These are phyloP conservation scores for Aix galericulata DNA, from an alignment of 2,113 vertebrate genomes.

Conservation along the genomic window DNA sequence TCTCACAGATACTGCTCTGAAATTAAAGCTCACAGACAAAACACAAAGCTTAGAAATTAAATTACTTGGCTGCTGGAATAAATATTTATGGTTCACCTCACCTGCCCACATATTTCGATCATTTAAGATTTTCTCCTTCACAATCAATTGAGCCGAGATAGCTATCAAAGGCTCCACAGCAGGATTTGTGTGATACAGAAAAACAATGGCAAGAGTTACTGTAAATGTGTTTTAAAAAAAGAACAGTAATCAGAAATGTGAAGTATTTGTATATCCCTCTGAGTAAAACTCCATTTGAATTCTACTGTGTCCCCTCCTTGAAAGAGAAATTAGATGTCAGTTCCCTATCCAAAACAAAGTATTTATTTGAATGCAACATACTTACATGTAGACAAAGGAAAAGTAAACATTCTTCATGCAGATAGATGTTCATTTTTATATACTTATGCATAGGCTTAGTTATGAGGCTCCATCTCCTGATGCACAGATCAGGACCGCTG, in stretches of 20 bases:
- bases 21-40: constrained; percentile 9
- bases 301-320: background rate
- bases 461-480: background rate
- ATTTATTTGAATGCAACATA: background rate
- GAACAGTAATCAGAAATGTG: background rate
- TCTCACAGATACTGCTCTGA: background rate
- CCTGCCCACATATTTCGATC: background rate
- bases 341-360: background rate
- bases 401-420: background rate
- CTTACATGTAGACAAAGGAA: background rate
- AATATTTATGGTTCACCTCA: constrained; percentile 2
- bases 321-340: background rate
- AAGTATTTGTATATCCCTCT: background rate
- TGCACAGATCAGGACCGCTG: fast-evolving
- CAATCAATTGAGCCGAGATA: background rate
- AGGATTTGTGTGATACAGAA: background rate
- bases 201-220: background rate
- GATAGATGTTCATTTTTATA: background rate
- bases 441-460: background rate
- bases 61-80: background rate
- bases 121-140: background rate
- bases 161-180: constrained; percentile 2
- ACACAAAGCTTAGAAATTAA: background rate
- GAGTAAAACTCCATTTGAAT: background rate
- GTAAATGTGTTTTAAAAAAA: background rate